phyloP scores from a whole-genome alignment of 1,140 invertebrate genomes.

The Danaus plexippus region DNA sequence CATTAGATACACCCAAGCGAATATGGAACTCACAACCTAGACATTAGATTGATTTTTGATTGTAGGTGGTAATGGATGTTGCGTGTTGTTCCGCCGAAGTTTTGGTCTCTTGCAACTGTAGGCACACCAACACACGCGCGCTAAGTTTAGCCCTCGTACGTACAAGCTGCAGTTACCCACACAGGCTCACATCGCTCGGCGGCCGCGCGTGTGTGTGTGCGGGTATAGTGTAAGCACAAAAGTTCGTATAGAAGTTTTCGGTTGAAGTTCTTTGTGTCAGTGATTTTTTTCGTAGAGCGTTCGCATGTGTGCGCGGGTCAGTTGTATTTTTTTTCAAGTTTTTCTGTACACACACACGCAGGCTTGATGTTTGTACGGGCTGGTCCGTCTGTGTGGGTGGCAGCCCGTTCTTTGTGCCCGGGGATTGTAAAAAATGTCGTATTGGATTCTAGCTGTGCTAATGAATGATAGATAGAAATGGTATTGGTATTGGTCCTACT shows the following conservation, averaged over 20 bases:
- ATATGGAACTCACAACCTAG: slow-evolving; percentile 13
- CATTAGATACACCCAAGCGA: slow-evolving; percentile 10
- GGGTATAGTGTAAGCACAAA: slow-evolving; percentile 45
- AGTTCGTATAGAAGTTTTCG: slow-evolving; percentile 69
- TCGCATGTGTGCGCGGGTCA: slow-evolving; percentile 60
- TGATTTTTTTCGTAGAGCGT: slow-evolving; percentile 63
- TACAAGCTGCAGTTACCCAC: slow-evolving; percentile 55
- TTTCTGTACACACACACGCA: slow-evolving; percentile 46
- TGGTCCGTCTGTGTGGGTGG: slow-evolving; percentile 46
- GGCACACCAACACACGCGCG: slow-evolving; percentile 39
- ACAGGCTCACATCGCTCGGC: slow-evolving; percentile 46
- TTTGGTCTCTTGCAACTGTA: slow-evolving; percentile 66
- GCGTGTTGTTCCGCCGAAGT: slow-evolving; percentile 42
- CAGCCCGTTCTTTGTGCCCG: slow-evolving; percentile 62
- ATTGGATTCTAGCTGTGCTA: slow-evolving; percentile 69
- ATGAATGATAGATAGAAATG: slow-evolving; percentile 69
- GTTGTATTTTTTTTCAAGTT: slow-evolving; percentile 66
- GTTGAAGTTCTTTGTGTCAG: slow-evolving; percentile 69
- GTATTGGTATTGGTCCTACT: slow-evolving; percentile 42
- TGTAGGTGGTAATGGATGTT: slow-evolving; percentile 22
- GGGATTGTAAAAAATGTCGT: slow-evolving; percentile 71
- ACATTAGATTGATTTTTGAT: slow-evolving; percentile 22
- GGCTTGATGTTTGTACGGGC: slow-evolving; percentile 37
- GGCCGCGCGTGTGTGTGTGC: slow-evolving; percentile 28
- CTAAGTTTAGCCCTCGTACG: slow-evolving; percentile 62